A percentile compares a stretch with the other conserved stretches of the same genome.
Conservation (phyloP, 2,888 invertebrate species). For the Ypsolopha scabrella region DNA sequence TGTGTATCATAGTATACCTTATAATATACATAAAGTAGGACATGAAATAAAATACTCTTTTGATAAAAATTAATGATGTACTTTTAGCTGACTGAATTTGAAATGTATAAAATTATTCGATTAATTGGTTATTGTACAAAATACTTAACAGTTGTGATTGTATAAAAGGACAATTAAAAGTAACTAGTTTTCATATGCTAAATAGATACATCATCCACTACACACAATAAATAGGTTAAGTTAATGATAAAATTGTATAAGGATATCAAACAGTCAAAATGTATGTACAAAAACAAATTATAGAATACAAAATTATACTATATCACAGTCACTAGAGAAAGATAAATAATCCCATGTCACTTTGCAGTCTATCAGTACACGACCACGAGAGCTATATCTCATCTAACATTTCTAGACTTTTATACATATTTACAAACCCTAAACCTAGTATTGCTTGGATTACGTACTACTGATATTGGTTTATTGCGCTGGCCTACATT, state of each 20-base stretch:
- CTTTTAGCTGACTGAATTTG: neutral
- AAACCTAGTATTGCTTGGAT: constrained; percentile 59
- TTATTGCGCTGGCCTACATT: constrained; percentile 16
- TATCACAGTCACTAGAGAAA: constrained; percentile 68
- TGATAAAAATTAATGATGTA: neutral
- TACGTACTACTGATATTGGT: constrained; percentile 57
- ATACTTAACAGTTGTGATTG: constrained; percentile 29
- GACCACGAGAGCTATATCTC: constrained; percentile 35
- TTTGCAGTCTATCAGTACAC: constrained; percentile 57
- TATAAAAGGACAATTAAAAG: neutral
- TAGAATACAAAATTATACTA: constrained; percentile 58
- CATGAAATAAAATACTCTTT: neutral
- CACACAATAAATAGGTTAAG: constrained; percentile 38
- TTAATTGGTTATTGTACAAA: constrained; percentile 24
- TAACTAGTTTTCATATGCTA: constrained; percentile 8
- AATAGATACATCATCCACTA: constrained; percentile 20
- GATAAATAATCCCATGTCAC: constrained; percentile 44
- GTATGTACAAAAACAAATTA: constrained; percentile 55
- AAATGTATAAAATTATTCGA: neutral
- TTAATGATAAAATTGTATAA: constrained; percentile 51
- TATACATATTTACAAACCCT: constrained; percentile 54
- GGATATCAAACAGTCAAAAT: constrained; percentile 61
- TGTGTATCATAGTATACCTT: too few relatives aligned
- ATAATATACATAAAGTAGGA: neutral
- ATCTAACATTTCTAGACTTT: constrained; percentile 15